phyloP scores from a whole-genome alignment of 2,113 vertebrate species.

The Calyptommatus sinebrachiatus region DNA sequence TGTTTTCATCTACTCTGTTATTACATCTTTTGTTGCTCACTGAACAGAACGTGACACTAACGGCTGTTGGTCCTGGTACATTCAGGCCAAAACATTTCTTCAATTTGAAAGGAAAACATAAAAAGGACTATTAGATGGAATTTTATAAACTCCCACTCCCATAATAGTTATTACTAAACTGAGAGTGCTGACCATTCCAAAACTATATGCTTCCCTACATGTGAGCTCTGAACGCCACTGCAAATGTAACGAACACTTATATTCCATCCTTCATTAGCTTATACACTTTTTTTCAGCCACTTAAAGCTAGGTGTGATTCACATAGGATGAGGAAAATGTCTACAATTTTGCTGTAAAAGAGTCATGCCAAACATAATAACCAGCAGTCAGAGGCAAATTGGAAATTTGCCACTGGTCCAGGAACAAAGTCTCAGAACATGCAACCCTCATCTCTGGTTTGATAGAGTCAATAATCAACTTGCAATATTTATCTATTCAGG shows the following conservation, averaged over 20 bases:
- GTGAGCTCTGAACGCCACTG: slow-evolving; percentile 26
- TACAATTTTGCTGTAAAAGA: too few species aligned
- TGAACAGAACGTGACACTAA: slow-evolving; percentile 24
- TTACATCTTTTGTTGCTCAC: slow-evolving; percentile 30
- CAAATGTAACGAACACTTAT: background rate
- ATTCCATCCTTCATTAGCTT: background rate
- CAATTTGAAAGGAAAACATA: background rate
- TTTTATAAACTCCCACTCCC: background rate
- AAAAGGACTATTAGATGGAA: background rate
- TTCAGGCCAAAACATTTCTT: slow-evolving; percentile 17
- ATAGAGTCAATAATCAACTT: too few species aligned
- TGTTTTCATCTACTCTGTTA: slow-evolving; percentile 23
- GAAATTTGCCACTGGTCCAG: too few species aligned
- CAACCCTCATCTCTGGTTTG: too few species aligned
- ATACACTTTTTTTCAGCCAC: background rate
- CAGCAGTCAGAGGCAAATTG: too few species aligned
- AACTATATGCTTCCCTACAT: slow-evolving; percentile 14
- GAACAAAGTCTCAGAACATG: too few species aligned
- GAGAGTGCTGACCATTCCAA: background rate
- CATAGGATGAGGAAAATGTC: slow-evolving; percentile 14
- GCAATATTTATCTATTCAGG: too few species aligned
- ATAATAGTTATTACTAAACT: background rate
- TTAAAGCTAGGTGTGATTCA: slow-evolving; percentile 32
- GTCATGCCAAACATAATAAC: too few species aligned
- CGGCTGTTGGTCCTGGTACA: slow-evolving; percentile 5